Conservation (phyloP, 2,797 vertebrate species). For the Avahi laniger region DNA sequence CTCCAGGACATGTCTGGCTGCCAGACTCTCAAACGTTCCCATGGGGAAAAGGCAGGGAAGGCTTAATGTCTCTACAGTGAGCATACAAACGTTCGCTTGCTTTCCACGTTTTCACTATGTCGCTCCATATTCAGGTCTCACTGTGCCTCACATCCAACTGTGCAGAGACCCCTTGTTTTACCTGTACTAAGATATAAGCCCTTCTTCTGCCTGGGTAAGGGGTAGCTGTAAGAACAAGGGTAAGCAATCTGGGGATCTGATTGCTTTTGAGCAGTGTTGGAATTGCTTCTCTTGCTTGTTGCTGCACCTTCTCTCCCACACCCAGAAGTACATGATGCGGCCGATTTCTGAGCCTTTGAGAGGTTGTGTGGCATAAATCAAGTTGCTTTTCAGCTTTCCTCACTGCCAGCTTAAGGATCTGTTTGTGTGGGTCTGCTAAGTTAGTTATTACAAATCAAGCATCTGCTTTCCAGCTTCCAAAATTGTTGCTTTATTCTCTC, state of each 20-base stretch:
- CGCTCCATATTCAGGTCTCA: fast-evolving
- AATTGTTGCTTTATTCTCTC: neutral
- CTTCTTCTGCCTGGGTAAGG: neutral
- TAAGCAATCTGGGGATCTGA: no score
- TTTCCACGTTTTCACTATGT: neutral
- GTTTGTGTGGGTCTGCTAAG: neutral
- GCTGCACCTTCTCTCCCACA: neutral
- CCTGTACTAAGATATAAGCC: neutral
- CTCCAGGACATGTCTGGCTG: neutral
- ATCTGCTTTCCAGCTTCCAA: slow-evolving; percentile 25
- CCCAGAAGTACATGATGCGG: neutral
- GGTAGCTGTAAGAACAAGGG: no score
- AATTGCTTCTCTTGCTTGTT: neutral
- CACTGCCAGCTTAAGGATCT: neutral
- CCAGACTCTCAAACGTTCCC: neutral
- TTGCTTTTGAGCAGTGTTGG: neutral
- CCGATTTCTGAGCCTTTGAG: neutral
- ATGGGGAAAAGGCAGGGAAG: fast-evolving
- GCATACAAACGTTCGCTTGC: neutral
- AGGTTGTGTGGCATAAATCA: neutral
- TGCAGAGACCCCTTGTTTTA: neutral
- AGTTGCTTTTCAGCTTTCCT: neutral
- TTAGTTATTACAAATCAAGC: neutral
- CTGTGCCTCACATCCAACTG: fast-evolving
- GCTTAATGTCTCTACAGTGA: neutral